Conservation (phyloP, 1,140 invertebrate species). For the Schlechtendalia chinensis region DNA sequence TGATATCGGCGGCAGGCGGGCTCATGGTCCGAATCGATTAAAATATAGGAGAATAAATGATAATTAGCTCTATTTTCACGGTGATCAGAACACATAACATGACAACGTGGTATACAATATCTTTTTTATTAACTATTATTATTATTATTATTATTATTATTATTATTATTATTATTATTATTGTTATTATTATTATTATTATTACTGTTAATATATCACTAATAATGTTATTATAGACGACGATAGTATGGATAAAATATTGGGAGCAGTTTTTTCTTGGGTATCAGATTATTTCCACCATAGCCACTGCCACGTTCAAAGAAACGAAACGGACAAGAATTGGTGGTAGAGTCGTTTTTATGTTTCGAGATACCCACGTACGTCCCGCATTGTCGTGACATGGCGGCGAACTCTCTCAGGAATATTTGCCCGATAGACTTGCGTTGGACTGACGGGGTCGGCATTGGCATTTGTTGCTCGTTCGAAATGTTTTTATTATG, state of each 20-base stretch:
- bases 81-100: no score
- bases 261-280: neutral
- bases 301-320: neutral
- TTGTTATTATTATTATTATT: no score
- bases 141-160: no score
- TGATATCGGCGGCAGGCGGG: no score
- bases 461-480: neutral
- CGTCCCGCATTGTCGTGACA: neutral
- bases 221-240: no score
- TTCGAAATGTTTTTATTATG: slow-evolving; percentile 34
- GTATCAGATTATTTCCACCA: neutral
- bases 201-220: no score
- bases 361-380: neutral
- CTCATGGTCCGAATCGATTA: no score
- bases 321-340: neutral
- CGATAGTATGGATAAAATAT: neutral
- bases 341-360: neutral
- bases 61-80: no score
- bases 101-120: no score
- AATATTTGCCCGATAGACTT: slow-evolving; percentile 25
- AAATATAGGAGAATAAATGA: no score
- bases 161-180: no score
- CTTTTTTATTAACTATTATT: no score
- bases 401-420: neutral
- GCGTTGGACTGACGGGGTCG: neutral